Evolutionary conservation across 2,797 vertebrate genomes (phyloP), one percentile per base, ranked within the genome.

Genomic region (Naso thynnoides): DNA sequence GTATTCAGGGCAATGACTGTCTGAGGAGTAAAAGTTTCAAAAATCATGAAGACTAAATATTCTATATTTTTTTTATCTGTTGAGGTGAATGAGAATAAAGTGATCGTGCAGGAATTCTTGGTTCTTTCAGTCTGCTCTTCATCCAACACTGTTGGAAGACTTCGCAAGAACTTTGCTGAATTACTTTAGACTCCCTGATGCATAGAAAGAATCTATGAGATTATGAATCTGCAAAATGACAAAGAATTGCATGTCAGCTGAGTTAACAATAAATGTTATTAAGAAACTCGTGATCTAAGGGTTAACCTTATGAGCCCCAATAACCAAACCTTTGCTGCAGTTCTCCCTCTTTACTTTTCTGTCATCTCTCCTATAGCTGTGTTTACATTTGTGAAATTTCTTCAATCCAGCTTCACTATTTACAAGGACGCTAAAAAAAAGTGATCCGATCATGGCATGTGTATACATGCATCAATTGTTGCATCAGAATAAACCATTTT

Each of bases 111-210:
- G 10, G 49, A 53, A 42, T 45, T 59, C 23, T 54, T 38, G 8
- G 39, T n/a, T 16, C 42, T 42, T 49, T 60, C 13, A 15, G 31
- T 60, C 13, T 7, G 31, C 54, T 67, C 36, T 42, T 27, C 21
- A 60, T 53, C 18, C 24, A 61, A 45, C 26, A 49, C 33, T 39
- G 31, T 36, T 3, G 1, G 11, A 36, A 36, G 11, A 39, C 26
- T n/a, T 6, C 4, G 47, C 21, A 11, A 33, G 2, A 53, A 39
- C 27, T 64, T 63, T 47, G 48, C 48, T 31, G 48, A 49, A 65
- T 66, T n/a, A n/a, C n/a, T n/a, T n/a, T 55, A 56, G 7, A 41
- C 58, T 74, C 41, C 50, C 58, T 53, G 6, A 52, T 50, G 66
- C 45, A 50, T 63, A 19, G 57, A 74, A 68, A 41, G 8, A 31